phyloP scores from a whole-genome alignment of 2,888 invertebrate species.

The Trachelus stipa region DNA sequence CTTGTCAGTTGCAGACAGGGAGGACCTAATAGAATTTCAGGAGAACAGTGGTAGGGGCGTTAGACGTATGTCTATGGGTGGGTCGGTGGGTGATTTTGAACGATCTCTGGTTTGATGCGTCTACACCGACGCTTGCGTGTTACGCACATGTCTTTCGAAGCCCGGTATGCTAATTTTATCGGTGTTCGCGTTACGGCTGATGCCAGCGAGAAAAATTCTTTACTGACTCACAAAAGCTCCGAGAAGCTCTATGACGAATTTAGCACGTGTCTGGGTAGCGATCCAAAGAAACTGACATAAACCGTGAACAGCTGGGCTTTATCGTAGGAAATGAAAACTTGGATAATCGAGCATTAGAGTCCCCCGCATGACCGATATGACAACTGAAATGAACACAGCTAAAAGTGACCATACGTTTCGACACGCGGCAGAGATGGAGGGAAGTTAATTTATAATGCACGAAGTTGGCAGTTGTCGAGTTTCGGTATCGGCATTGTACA shows the following conservation, averaged over 20 bases:
- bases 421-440: not conserved
- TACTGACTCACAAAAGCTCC: slow-evolving; percentile 18
- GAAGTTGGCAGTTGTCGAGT: not conserved
- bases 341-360: not conserved
- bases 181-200: not conserved
- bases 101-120: not conserved
- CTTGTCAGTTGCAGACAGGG: slow-evolving; percentile 3
- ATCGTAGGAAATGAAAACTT: not conserved
- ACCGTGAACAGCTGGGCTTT: not conserved
- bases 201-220: slow-evolving; percentile 7
- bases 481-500: not conserved
- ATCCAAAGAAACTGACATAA: not conserved
- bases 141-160: slow-evolving; percentile 15
- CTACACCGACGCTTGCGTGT: slow-evolving; percentile 9
- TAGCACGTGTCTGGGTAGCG: slow-evolving; percentile 10
- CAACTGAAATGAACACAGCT: not conserved
- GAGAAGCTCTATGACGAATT: slow-evolving; percentile 15
- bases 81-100: not conserved
- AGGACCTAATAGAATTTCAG: slow-evolving; percentile 4
- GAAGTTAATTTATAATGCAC: not conserved
- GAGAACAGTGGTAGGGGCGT: not conserved
- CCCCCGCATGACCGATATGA: not conserved
- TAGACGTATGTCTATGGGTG: not conserved
- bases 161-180: slow-evolving; percentile 16
- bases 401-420: not conserved